Evolutionary conservation across 2,797 vertebrate species (phyloP), one percentile per base, ranked within the genome.

Genomic region (Atherinosoma microstoma): DNA sequence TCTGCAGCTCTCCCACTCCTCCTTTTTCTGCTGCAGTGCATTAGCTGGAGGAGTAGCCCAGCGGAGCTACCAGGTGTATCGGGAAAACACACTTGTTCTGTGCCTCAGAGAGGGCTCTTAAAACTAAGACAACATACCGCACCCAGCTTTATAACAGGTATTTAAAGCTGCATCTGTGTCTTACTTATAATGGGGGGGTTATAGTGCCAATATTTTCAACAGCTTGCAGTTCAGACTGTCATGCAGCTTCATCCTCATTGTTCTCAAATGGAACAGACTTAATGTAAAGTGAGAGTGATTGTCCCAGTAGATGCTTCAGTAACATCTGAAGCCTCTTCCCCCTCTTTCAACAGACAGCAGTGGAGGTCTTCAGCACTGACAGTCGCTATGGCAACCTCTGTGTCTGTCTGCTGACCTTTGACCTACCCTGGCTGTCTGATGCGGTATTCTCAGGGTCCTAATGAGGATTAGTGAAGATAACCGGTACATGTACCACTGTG

Each of bases 401-500:
- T 91, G 86, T 90, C 86, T 90, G 65, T 67, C 74, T 65, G 64
- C 67, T 91, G 86, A 92, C 91, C 91, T 91, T 85, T 92, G 88
- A 90, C 92, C 90, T 32, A 64, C 81, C 76, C 58, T 57, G 36
- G 76, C 83, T 84, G 86, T 90, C 86, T 86, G 79, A 80, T 77
- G 62, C 75, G 78, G 90, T 86, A 88, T 85, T 90, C 82, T 87
- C 84, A 71, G 75, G 75, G 83, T 85, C 29, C 57, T 87, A 85
- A 91, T 86, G 59, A 90, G 89, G 91, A 92, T 93, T 89, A 92
- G 85, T 61, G 66, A 70, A 89, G 91, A 92, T 92, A 92, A 90
- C 82, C 78, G 62, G 49, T 22, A 67, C 75, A 58, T 4, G 12
- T 64, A 76, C 70, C 54, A 54, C 76, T 56, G 45, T 61, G 65